Evolutionary conservation across 2,113 vertebrate genomes (phyloP), one percentile per base, ranked within the genome.

Genomic region (Chaetodon auriga): DNA sequence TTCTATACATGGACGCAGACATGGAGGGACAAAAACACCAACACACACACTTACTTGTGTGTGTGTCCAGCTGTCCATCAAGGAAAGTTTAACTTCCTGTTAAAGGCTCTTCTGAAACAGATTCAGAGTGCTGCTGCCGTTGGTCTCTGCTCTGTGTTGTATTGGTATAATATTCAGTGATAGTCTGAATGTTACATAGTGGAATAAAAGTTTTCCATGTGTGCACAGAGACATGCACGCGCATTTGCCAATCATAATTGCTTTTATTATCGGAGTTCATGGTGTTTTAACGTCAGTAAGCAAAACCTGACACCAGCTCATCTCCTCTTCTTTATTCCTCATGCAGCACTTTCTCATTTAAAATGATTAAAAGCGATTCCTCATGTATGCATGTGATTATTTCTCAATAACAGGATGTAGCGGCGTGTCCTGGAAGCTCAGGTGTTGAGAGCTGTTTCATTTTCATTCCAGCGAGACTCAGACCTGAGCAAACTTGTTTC

Each of bases 381-480:
- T 69, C 23, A 13, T 57, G 25, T 43, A 75, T 48, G 35, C 60
- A 18, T 64, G 30, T 78, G 62, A 87, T 92, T 78, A 63, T 84
- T 87, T 87, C 46, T 61, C 58, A 78, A 61, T 79, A 65, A 83
- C 85, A 79, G 73, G 48, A 75, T 80, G 78, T 23, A 62, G 48
- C 45, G 68, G 60, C 66, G 68, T 68, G 63, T 87, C 64, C 65
- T 35, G 53, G 48, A 68, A 74, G 64, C 41, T 41, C 36, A 72
- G 62, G 61, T 68, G 57, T 11, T 48, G 49, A 68, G 72, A 61
- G 61, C 21, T 64, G 23, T 45, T 55, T 6, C 30, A 2, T 54
- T 63, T 75, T 85, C 19, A 11, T 82, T 86, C 57, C 35, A 53
- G 46, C 35, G 60, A 36, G 4, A 48, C 19, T 36, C n/a, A 6